Conservation (phyloP, 2,113 vertebrate species). For the Hassar affinis region DNA sequence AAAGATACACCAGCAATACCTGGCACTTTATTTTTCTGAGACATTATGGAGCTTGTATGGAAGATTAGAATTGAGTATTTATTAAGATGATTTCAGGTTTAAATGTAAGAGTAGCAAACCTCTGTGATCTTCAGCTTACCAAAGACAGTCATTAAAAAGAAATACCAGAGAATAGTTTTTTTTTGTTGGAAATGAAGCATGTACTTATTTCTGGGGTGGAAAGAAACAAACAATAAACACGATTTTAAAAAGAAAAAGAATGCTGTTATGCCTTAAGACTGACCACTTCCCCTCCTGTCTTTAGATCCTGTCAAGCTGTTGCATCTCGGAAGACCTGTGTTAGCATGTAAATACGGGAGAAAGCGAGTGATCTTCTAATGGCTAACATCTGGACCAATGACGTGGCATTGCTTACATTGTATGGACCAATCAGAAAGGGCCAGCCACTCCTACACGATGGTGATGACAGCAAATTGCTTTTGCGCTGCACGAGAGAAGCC, state of each 20-base stretch:
- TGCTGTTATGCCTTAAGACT: slow-evolving; percentile 62
- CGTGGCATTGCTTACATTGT: slow-evolving; percentile 60
- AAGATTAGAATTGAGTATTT: neutral
- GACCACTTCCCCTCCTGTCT: slow-evolving; percentile 71
- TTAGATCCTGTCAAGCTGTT: slow-evolving; percentile 71
- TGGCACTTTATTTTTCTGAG: slow-evolving; percentile 8
- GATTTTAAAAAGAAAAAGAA: slow-evolving; percentile 54
- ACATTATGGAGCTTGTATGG: neutral
- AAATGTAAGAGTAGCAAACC: neutral
- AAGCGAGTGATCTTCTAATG: slow-evolving; percentile 61
- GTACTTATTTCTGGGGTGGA: slow-evolving; percentile 22
- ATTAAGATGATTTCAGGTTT: neutral
- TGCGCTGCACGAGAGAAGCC: slow-evolving; percentile 54
- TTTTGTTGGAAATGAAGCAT: slow-evolving; percentile 12
- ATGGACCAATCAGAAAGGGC: slow-evolving; percentile 71
- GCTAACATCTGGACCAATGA: slow-evolving; percentile 72
- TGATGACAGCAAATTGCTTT: slow-evolving; percentile 61
- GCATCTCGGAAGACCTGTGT: slow-evolving; percentile 70
- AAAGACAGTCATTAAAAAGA: neutral
- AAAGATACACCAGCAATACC: neutral
- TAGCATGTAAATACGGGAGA: slow-evolving; percentile 64
- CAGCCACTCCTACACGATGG: slow-evolving; percentile 57
- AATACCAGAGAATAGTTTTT: neutral
- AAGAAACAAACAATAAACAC: slow-evolving; percentile 32
- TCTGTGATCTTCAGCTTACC: neutral